Percentiles rank a stretch among this genome's conserved stretches.
Conservation (phyloP, 2,888 invertebrate genomes). For the Heliothis peltigera region DNA sequence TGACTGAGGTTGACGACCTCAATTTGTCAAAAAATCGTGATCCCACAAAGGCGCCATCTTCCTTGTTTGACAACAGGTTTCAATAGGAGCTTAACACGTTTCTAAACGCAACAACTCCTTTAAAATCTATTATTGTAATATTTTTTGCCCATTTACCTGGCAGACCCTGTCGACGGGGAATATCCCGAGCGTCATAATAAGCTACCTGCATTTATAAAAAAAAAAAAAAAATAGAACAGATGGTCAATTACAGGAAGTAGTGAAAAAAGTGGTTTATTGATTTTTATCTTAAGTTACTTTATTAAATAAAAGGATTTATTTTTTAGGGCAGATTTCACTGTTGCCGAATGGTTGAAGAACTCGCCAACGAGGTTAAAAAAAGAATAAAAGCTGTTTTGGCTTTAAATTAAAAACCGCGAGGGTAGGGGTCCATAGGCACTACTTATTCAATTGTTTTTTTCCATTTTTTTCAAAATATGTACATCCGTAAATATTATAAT, state of each 20-base stretch:
- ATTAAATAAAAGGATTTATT: background rate
- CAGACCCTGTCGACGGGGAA: conserved; percentile 73
- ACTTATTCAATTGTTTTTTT: too few species aligned
- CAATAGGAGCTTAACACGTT: conserved; percentile 20
- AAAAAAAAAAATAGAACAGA: conserved; percentile 37
- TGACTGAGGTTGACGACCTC: conserved; percentile 12
- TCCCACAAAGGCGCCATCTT: conserved; percentile 9
- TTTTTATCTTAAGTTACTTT: conserved; percentile 8
- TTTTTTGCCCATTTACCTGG: conserved; percentile 55
- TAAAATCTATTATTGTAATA: conserved; percentile 14
- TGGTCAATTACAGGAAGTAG: conserved; percentile 36
- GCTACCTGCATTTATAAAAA: conserved; percentile 61
- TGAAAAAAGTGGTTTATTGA: conserved; percentile 18
- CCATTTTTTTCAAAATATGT: too few species aligned
- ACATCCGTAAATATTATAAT: too few species aligned
- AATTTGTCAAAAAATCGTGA: conserved; percentile 36
- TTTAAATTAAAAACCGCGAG: too few species aligned
- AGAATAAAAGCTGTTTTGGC: background rate
- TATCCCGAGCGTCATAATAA: conserved; percentile 64
- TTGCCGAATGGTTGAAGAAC: background rate
- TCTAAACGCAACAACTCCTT: conserved; percentile 12
- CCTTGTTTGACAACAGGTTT: conserved; percentile 11
- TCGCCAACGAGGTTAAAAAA: background rate
- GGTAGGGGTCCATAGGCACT: too few species aligned
- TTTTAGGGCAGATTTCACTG: background rate